Evolutionary conservation across 2,113 vertebrate genomes (phyloP).

Genomic region (Monopterus albus): DNA sequence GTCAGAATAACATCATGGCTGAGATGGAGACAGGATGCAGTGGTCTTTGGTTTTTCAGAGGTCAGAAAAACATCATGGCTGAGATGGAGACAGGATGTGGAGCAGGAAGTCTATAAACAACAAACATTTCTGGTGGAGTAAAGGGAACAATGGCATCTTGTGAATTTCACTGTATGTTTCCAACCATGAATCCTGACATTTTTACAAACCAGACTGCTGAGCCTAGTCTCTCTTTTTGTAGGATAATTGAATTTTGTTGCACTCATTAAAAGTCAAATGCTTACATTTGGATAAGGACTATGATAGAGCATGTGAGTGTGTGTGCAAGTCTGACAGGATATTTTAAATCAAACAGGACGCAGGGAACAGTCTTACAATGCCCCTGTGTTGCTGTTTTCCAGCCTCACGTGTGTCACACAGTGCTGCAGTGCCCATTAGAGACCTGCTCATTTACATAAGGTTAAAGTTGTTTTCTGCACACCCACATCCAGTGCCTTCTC

Average conservation of each 20-base stretch:
- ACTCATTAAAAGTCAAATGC: conserved; percentile 31
- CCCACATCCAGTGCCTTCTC: conserved; percentile 1
- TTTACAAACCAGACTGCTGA: background rate
- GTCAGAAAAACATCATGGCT: conserved; percentile 30
- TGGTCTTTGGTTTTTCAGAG: too few species aligned
- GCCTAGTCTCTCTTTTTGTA: conserved; percentile 17
- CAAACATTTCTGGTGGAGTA: conserved; percentile 31
- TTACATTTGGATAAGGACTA: conserved; percentile 35
- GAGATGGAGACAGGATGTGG: conserved; percentile 63
- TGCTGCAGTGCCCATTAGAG: conserved; percentile 41
- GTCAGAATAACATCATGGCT: conserved; percentile 30
- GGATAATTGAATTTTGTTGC: conserved; percentile 7
- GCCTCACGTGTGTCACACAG: background rate
- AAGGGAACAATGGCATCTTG: conserved; percentile 56
- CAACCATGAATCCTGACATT: background rate
- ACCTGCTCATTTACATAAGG: conserved; percentile 36
- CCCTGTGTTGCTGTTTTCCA: conserved; percentile 5
- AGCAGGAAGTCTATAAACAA: conserved; percentile 62
- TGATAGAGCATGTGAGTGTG: background rate
- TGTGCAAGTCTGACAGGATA: background rate
- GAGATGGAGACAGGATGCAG: conserved; percentile 67
- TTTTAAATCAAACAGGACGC: too few species aligned
- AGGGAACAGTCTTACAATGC: background rate
- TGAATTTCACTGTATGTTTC: conserved; percentile 8
- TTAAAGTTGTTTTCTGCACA: conserved; percentile 8